A percentile compares a stretch with the other conserved stretches of the same genome.
Evolutionary conservation across 2,888 invertebrate genomes (phyloP).

Genomic region (Xiphydria camelus): DNA sequence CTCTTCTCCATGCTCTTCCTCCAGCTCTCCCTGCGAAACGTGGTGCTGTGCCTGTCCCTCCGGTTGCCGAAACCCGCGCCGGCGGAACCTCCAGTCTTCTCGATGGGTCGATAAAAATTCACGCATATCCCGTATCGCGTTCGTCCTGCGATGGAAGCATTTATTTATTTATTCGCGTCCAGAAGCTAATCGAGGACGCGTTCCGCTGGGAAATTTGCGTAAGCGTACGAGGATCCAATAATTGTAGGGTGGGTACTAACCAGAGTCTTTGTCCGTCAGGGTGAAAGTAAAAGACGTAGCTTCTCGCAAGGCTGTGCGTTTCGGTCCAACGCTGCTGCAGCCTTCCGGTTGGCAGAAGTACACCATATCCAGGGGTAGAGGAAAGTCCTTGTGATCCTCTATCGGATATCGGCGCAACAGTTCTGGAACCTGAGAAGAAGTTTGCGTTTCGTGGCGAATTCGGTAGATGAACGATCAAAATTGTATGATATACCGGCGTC

Average conservation of each 20-base stretch:
- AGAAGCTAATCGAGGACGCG: too few relatives aligned
- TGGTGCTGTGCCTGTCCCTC: constrained; percentile 60
- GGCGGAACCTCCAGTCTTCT: constrained; percentile 62
- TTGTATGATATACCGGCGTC: too few relatives aligned
- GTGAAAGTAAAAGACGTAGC: constrained; percentile 97
- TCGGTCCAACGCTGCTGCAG: constrained; percentile 88
- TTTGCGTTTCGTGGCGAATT: too few relatives aligned
- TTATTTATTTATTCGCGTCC: too few relatives aligned
- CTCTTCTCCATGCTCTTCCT: constrained; percentile 90
- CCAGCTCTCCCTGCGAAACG: constrained; percentile 84
- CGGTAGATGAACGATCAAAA: too few relatives aligned
- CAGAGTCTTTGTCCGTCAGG: constrained; percentile 98
- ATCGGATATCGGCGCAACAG: constrained; percentile 92
- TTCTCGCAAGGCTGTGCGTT: constrained; percentile 81
- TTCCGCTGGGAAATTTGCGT: too few relatives aligned
- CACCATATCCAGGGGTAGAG: constrained; percentile 96
- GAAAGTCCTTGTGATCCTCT: constrained; percentile 96
- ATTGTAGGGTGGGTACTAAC: constrained; percentile 62
- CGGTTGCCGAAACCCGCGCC: constrained; percentile 46
- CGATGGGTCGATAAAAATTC: constrained; percentile 95
- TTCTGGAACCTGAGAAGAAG: constrained; percentile 77
- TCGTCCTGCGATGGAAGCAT: constrained; percentile 71
- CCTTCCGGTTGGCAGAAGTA: constrained; percentile 99
- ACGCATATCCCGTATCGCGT: constrained; percentile 96
- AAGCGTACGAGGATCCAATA: too few relatives aligned